These are phyloP conservation scores for Mesopsocus fuscifrons DNA, from an alignment of 2,888 invertebrate genomes.

Conservation along the genomic window DNA sequence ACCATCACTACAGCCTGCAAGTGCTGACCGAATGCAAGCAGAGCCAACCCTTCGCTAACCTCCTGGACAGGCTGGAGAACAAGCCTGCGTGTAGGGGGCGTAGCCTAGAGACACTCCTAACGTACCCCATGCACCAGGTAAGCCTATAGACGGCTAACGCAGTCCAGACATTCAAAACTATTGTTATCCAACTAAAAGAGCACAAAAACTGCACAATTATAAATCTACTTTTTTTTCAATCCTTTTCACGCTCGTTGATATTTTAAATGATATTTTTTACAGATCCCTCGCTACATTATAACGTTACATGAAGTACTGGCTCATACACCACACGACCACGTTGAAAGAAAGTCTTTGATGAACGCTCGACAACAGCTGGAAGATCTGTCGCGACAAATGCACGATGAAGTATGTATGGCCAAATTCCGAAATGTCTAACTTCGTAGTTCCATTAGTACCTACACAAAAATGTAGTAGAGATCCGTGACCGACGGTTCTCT, in stretches of 20 bases:
- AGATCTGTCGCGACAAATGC: slow-evolving; percentile 70
- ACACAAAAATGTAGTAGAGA: too few species aligned
- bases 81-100: slow-evolving; percentile 72
- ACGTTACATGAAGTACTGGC: slow-evolving; percentile 78
- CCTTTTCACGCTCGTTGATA: too few species aligned
- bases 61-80: slow-evolving; percentile 62
- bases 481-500: too few species aligned
- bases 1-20: slow-evolving; percentile 86
- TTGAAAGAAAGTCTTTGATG: slow-evolving; percentile 73
- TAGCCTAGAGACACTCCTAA: slow-evolving; percentile 71
- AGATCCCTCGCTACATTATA: slow-evolving; percentile 84
- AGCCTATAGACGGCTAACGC: slow-evolving; percentile 10
- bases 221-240: too few species aligned
- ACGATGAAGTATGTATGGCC: slow-evolving; percentile 51
- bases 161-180: neutral
- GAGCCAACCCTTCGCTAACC: slow-evolving; percentile 51
- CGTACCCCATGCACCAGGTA: slow-evolving; percentile 91
- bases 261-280: slow-evolving; percentile 18
- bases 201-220: too few species aligned
- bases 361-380: slow-evolving; percentile 75
- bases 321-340: slow-evolving; percentile 86
- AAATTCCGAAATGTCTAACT: too few species aligned
- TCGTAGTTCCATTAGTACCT: too few species aligned
- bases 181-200: too few species aligned
- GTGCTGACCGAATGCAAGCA: slow-evolving; percentile 85